A percentile compares a stretch with the other conserved stretches of the same genome.
phyloP scores from a whole-genome alignment of 64 coral and sea anemone genomes.

The Anthopleura sola region DNA sequence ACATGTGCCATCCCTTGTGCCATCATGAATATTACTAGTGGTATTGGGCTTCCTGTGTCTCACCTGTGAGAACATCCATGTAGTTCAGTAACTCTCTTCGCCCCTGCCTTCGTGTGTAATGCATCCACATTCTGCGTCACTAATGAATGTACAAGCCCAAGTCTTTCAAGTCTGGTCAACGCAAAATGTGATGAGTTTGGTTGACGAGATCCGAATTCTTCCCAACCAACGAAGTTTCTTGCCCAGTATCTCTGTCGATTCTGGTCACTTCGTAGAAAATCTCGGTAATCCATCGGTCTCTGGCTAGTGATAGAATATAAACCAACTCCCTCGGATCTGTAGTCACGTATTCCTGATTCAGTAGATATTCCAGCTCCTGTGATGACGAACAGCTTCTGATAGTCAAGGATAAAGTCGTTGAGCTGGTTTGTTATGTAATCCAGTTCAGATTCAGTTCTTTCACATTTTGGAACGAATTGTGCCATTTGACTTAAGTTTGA shows the following conservation, averaged over 20 bases:
- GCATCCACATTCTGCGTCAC: slow-evolving; percentile 97
- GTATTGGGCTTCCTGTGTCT: background rate
- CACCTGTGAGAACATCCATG: slow-evolving; percentile 86
- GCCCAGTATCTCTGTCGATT: slow-evolving; percentile 94
- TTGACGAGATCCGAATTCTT: slow-evolving; percentile 63
- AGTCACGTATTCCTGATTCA: slow-evolving; percentile 95
- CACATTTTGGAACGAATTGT: slow-evolving; percentile 60
- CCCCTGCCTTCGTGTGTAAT: slow-evolving; percentile 88
- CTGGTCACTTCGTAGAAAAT: slow-evolving; percentile 64
- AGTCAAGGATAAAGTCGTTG: slow-evolving; percentile 58
- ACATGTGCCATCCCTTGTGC: too few species aligned
- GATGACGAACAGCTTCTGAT: slow-evolving; percentile 71
- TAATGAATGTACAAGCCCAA: slow-evolving; percentile 68
- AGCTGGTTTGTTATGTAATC: slow-evolving; percentile 39
- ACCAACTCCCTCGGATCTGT: slow-evolving; percentile 86
- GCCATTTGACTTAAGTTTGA: background rate
- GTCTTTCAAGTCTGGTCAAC: slow-evolving; percentile 67
- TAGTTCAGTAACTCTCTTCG: slow-evolving; percentile 74
- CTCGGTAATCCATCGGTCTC: slow-evolving; percentile 75
- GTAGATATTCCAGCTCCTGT: slow-evolving; percentile 94
- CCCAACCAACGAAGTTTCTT: slow-evolving; percentile 93
- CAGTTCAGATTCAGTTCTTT: slow-evolving; percentile 42
- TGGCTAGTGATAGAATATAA: slow-evolving; percentile 69
- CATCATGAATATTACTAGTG: background rate
- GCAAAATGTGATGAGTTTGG: slow-evolving; percentile 78